A percentile compares a stretch with the other conserved stretches of the same genome.
phyloP scores from a whole-genome alignment of 1,140 invertebrate species.

The Drosophila chauvacae region DNA sequence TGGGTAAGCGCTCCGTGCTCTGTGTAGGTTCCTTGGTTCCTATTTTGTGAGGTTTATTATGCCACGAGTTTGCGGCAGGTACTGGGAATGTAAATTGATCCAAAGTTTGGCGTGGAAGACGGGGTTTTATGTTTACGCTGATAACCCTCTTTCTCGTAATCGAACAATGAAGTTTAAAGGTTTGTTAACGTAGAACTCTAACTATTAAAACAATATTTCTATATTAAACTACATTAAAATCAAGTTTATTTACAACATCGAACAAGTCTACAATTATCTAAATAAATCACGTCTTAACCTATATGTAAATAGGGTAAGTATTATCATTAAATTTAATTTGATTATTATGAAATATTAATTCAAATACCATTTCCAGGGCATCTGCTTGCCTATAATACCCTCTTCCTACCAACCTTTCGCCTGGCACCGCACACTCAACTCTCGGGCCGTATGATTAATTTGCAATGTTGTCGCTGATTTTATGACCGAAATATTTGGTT shows the following conservation, averaged over 20 bases:
- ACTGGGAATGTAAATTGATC: constrained; percentile 11
- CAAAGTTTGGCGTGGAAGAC: background rate
- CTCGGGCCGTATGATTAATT: constrained; percentile 72
- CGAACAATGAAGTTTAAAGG: too few relatives aligned
- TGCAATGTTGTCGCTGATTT: constrained; percentile 72
- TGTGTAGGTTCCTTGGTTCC: background rate
- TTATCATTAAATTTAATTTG: too few relatives aligned
- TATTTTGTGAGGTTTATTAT: constrained; percentile 32
- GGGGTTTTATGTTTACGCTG: background rate
- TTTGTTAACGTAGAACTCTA: background rate
- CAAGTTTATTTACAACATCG: too few relatives aligned
- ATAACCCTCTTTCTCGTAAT: too few relatives aligned
- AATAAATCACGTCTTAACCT: too few relatives aligned
- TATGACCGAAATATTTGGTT: constrained; percentile 68
- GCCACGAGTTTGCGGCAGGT: background rate
- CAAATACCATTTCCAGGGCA: background rate
- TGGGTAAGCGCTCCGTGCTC: constrained; percentile 12
- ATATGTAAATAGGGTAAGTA: too few relatives aligned
- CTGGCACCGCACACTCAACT: constrained; percentile 58
- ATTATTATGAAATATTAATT: background rate
- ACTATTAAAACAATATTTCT: too few relatives aligned
- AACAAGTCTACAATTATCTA: too few relatives aligned
- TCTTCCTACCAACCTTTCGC: constrained; percentile 10
- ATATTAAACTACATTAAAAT: too few relatives aligned
- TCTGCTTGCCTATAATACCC: background rate